Conservation (phyloP, 2,113 vertebrate species). For the Notarius lentiginosus region DNA sequence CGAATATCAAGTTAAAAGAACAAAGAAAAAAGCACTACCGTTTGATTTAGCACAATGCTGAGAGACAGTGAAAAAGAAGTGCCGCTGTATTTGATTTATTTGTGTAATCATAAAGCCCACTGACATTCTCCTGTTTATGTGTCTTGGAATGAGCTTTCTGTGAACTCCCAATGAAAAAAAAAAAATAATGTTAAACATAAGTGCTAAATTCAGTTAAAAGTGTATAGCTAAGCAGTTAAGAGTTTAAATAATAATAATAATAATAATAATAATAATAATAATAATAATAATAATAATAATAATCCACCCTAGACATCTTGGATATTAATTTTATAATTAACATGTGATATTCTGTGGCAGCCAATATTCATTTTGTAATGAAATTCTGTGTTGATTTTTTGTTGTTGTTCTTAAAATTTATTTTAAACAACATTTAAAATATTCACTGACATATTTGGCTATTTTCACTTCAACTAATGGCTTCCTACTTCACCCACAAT, state of each 20-base stretch:
- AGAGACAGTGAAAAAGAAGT: neutral
- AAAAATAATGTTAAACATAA: neutral
- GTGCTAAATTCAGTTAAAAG: neutral
- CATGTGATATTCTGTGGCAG: too few relatives aligned
- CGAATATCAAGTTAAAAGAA: conserved; percentile 25
- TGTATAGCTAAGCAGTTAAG: neutral
- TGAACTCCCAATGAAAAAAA: neutral
- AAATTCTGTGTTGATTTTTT: neutral
- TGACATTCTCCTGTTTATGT: neutral
- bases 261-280: too few relatives aligned
- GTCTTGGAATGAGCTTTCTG: neutral
- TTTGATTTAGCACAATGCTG: conserved; percentile 1
- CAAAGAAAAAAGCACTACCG: conserved; percentile 24
- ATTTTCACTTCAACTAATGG: neutral
- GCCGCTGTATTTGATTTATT: neutral
- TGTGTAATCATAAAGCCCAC: neutral
- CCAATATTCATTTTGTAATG: neutral
- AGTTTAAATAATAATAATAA: too few relatives aligned
- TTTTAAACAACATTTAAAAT: too few relatives aligned
- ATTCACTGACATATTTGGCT: neutral
- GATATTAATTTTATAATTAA: too few relatives aligned
- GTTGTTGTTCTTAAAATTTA: neutral
- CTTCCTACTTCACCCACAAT: neutral
- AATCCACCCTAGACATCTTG: neutral
- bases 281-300: too few relatives aligned